Conservation (phyloP, 2,888 invertebrate species). For the Nudaria mundana region DNA sequence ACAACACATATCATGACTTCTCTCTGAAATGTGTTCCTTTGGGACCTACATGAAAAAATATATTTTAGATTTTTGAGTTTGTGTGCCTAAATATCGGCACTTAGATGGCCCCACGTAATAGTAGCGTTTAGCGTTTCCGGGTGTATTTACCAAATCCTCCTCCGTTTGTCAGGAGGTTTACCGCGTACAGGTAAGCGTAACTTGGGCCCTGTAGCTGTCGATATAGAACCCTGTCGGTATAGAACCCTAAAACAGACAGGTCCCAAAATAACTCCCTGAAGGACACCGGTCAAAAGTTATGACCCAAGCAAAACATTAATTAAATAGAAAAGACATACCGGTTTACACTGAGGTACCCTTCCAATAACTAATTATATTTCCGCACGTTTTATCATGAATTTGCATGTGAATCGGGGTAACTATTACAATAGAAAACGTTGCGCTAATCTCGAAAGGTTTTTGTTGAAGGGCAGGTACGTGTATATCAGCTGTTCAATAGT, state of each 20-base stretch:
- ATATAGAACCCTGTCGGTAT: too few species aligned
- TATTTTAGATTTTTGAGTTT: too few species aligned
- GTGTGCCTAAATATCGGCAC: too few species aligned
- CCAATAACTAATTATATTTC: conserved; percentile 77
- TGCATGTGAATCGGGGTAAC: conserved; percentile 71
- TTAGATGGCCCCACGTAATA: too few species aligned
- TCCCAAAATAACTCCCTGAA: conserved; percentile 37
- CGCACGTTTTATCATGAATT: conserved; percentile 75
- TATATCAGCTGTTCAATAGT: conserved; percentile 44
- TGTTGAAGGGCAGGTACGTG: conserved; percentile 29
- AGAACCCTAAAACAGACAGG: conserved; percentile 25
- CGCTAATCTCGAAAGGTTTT: conserved; percentile 51
- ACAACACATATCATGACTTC: too few species aligned
- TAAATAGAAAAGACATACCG: conserved; percentile 67
- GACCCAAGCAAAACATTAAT: conserved; percentile 71
- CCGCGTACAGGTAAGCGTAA: too few species aligned
- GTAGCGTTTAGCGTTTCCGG: too few species aligned
- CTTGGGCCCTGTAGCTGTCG: too few species aligned
- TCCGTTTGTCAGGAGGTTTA: too few species aligned
- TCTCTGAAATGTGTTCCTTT: too few species aligned
- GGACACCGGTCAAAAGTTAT: conserved; percentile 71
- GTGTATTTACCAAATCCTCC: too few species aligned
- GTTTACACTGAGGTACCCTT: conserved; percentile 65
- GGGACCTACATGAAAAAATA: too few species aligned
- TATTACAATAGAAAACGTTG: conserved; percentile 63